phyloP scores from a whole-genome alignment of 1,140 invertebrate species.

The Berghia stephanieae region DNA sequence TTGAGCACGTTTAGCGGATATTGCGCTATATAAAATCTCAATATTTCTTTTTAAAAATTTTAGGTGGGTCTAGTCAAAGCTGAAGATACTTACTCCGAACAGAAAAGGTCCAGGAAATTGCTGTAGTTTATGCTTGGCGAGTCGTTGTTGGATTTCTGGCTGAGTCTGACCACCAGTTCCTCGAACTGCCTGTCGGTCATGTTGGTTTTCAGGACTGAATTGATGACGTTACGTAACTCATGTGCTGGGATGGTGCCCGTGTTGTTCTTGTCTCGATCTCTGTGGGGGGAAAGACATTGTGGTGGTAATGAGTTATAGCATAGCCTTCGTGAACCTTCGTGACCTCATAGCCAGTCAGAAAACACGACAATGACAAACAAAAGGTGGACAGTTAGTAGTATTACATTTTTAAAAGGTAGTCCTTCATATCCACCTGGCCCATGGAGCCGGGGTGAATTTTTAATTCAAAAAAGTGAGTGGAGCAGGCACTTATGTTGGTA shows the following conservation, averaged over 20 bases:
- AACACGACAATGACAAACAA: too few species aligned
- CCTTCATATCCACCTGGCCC: too few species aligned
- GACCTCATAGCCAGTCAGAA: too few species aligned
- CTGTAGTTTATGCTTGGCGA: constrained; percentile 11
- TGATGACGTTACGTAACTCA: constrained; percentile 11
- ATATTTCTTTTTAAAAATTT: too few species aligned
- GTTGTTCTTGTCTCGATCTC: constrained; percentile 20
- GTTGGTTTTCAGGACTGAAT: constrained; percentile 16
- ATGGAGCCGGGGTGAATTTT: too few species aligned
- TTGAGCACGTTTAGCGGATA: too few species aligned
- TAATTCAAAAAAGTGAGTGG: too few species aligned
- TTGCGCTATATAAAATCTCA: too few species aligned
- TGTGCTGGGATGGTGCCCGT: constrained; percentile 16
- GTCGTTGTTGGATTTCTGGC: not conserved
- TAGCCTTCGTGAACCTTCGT: not conserved
- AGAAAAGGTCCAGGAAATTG: constrained; percentile 18
- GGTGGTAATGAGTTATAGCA: not conserved
- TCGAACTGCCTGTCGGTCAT: constrained; percentile 29
- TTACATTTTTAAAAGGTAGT: too few species aligned
- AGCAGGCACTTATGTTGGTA: too few species aligned
- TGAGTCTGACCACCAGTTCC: not conserved
- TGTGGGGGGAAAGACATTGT: not conserved
- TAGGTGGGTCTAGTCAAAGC: too few species aligned
- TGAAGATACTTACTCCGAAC: constrained; percentile 30
- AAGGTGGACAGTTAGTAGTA: too few species aligned